Base-by-base conservation (phyloP, 2,113 vertebrate species). In the Engraulis encrasicolus region DNA sequence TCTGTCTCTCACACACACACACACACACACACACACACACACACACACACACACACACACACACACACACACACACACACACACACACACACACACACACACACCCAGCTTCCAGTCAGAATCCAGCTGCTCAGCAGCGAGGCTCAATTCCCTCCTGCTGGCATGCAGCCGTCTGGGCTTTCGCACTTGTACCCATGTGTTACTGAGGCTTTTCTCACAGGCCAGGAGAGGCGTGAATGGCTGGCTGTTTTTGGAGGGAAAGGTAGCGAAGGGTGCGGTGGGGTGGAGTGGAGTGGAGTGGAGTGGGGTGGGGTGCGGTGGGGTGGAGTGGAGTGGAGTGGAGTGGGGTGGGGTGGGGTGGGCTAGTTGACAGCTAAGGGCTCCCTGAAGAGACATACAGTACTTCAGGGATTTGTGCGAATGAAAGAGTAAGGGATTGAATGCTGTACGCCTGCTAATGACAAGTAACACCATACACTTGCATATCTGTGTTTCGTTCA, bases 201-300 rank as follows among this genome's bases (percentile, higher is more conserved):
- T 71, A 27, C 61, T 27, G 23, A 31, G 27, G 15, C 34, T 71
- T 71, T 71, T 71, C 23, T 31, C 61, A 34, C 61, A 71, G 27
- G 61, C 61, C 61, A 71, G 61, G 11, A 14, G 61, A 71, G 61
- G 61, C 27, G 61, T 71, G 61, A 71, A 71, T 71, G 23, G 61
- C 61, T 71, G 61, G n/a, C n/a, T n/a, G n/a, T n/a, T n/a, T 71
- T 71, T 71, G 11, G 61, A 31, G 34, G 61, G 27, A 7, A 71
- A 45, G 4, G 40, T 45, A 45, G 40, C 4, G 40, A 45, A 45
- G 9, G 9, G 40, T 45, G 40, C 40, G n/a, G n/a, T n/a, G n/a
- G n/a, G n/a, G n/a, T n/a, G n/a, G n/a, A n/a, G n/a, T n/a, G n/a
- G n/a, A n/a, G n/a, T n/a, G n/a, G n/a, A n/a, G n/a, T n/a, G n/a